Evolutionary conservation across 2,888 invertebrate genomes (phyloP).

Genomic region (Epiblema foenella): DNA sequence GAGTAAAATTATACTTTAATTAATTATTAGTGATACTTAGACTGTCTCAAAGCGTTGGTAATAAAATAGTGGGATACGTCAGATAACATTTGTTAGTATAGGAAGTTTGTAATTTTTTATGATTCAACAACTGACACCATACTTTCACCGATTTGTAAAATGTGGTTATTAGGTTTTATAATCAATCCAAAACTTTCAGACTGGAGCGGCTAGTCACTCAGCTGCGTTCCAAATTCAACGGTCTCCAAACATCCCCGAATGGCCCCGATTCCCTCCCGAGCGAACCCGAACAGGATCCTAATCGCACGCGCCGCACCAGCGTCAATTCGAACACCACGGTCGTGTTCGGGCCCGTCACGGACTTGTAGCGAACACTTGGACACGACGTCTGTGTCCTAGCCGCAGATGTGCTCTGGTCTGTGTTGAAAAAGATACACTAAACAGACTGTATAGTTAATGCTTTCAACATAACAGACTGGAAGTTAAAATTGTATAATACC

Average conservation of each 20-base stretch:
- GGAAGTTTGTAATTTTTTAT: too few relatives aligned
- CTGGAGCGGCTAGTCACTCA: slow-evolving; percentile 85
- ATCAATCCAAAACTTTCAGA: slow-evolving; percentile 65
- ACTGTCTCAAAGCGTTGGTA: too few relatives aligned
- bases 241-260: slow-evolving; percentile 67
- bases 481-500: not conserved
- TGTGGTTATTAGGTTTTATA: not conserved
- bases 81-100: too few relatives aligned
- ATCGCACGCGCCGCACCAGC: slow-evolving; percentile 68
- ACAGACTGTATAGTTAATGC: slow-evolving; percentile 2
- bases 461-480: not conserved
- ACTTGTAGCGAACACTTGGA: slow-evolving; percentile 79
- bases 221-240: slow-evolving; percentile 81
- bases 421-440: slow-evolving; percentile 56
- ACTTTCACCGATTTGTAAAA: too few relatives aligned
- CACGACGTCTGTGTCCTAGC: slow-evolving; percentile 59
- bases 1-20: too few relatives aligned
- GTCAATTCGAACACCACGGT: slow-evolving; percentile 75
- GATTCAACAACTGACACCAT: too few relatives aligned
- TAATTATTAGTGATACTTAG: too few relatives aligned
- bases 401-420: slow-evolving; percentile 68
- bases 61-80: too few relatives aligned
- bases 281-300: slow-evolving; percentile 74
- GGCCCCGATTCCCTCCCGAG: slow-evolving; percentile 77
- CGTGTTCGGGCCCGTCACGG: slow-evolving; percentile 86